Conservation (phyloP, 2,797 vertebrate genomes). For the Buphagus erythrorhynchus region DNA sequence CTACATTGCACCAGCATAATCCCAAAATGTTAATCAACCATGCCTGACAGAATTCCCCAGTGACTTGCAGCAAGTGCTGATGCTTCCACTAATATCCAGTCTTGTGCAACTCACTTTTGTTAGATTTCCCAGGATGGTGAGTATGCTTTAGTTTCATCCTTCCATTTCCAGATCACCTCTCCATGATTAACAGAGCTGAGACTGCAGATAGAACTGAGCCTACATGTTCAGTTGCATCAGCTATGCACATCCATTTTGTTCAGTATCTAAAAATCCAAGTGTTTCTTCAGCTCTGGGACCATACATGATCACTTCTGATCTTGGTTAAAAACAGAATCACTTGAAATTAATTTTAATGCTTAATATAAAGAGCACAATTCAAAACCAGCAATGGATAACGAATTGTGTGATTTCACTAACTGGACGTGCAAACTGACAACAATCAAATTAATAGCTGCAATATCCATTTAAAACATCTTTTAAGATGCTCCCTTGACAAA, state of each 20-base stretch:
- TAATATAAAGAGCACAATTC: background rate
- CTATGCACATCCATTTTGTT: constrained; percentile 7
- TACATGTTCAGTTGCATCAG: background rate
- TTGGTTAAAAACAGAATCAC: background rate
- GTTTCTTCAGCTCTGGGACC: background rate
- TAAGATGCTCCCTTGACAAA: background rate
- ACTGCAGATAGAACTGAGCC: background rate
- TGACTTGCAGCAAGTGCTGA: background rate
- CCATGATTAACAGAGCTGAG: constrained; percentile 33
- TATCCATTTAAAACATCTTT: background rate
- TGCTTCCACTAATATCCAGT: constrained; percentile 11
- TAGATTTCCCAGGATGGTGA: constrained; percentile 51
- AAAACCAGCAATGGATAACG: background rate
- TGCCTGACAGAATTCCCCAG: constrained; percentile 2
- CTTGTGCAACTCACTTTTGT: constrained; percentile 43
- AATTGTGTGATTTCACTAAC: background rate
- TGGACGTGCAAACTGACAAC: background rate
- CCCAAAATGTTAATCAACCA: constrained; percentile 27
- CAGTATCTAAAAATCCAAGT: background rate
- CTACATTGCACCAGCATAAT: constrained; percentile 4
- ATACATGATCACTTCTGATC: background rate
- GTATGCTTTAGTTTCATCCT: constrained; percentile 23
- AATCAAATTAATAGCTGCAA: background rate
- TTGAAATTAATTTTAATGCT: background rate
- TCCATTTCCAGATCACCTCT: constrained; percentile 37